phyloP scores from a whole-genome alignment of 1,140 invertebrate species.

The Coptotermes formosanus region DNA sequence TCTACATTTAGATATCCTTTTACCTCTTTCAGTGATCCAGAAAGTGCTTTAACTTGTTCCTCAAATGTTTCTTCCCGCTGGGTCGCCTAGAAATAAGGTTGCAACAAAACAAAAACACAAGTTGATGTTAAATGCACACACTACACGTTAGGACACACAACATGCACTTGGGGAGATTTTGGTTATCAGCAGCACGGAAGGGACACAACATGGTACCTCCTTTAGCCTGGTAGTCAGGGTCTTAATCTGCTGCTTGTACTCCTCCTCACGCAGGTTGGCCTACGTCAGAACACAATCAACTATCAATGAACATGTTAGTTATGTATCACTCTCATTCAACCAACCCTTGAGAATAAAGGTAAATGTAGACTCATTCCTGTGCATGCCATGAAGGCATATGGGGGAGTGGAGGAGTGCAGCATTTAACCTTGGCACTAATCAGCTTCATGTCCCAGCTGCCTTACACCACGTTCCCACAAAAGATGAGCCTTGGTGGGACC shows the following conservation, averaged over 20 bases:
- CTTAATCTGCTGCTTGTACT: slow-evolving; percentile 99
- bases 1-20: slow-evolving; percentile 35
- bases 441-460: no score
- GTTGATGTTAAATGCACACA: slow-evolving; percentile 38
- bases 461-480: no score
- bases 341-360: not conserved
- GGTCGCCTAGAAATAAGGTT: slow-evolving; percentile 69
- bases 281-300: slow-evolving; percentile 48
- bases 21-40: slow-evolving; percentile 93
- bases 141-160: slow-evolving; percentile 27
- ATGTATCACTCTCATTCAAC: not conserved
- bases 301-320: not conserved
- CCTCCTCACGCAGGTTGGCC: slow-evolving; percentile 99
- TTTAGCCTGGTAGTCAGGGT: slow-evolving; percentile 97
- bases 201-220: slow-evolving; percentile 72
- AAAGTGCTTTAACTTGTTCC: slow-evolving; percentile 88
- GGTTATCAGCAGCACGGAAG: not conserved
- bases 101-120: slow-evolving; percentile 37
- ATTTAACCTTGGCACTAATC: no score
- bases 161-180: slow-evolving; percentile 43
- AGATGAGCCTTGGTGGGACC: no score
- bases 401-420: no score
- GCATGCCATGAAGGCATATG: no score
- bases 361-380: no score
- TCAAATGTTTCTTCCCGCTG: slow-evolving; percentile 96